phyloP scores from a whole-genome alignment of 2,888 invertebrate species.

The Cremastinae sp. region DNA sequence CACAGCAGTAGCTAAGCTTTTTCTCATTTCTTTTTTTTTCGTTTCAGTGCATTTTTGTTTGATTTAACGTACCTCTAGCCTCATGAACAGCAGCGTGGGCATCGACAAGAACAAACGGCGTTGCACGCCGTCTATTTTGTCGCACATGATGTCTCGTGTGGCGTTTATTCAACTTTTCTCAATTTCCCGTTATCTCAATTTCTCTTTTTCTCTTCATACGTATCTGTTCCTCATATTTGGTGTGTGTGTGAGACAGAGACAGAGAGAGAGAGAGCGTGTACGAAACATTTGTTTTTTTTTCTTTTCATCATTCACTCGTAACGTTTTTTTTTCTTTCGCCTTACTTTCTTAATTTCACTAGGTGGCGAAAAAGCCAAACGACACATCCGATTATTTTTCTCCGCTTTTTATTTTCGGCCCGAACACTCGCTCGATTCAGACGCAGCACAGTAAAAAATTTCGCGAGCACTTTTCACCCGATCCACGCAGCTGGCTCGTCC shows the following conservation, averaged over 20 bases:
- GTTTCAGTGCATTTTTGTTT: conserved; percentile 49
- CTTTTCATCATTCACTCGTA: too few relatives aligned
- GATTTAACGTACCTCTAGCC: conserved; percentile 77
- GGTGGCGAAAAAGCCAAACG: too few relatives aligned
- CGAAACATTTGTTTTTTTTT: conserved; percentile 60
- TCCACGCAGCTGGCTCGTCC: conserved; percentile 39
- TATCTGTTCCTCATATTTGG: conserved; percentile 58
- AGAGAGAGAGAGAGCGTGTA: conserved; percentile 59
- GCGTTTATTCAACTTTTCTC: conserved; percentile 60
- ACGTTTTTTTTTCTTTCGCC: not conserved
- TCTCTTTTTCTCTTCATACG: conserved; percentile 76
- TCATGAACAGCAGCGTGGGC: conserved; percentile 74
- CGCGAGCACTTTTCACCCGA: conserved; percentile 6
- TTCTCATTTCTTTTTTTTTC: conserved; percentile 30
- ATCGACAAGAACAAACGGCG: conserved; percentile 76
- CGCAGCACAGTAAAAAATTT: conserved; percentile 49
- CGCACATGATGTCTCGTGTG: conserved; percentile 75
- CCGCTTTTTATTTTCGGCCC: too few relatives aligned
- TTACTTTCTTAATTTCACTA: too few relatives aligned
- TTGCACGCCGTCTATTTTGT: conserved; percentile 73
- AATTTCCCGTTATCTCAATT: conserved; percentile 70
- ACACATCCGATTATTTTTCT: too few relatives aligned
- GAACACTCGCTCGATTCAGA: not conserved
- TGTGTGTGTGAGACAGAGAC: conserved; percentile 45
- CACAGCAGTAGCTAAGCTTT: conserved; percentile 75